These are phyloP conservation scores for Microtus californicus DNA, from an alignment of 2,797 vertebrate species.

Conservation along the genomic window DNA sequence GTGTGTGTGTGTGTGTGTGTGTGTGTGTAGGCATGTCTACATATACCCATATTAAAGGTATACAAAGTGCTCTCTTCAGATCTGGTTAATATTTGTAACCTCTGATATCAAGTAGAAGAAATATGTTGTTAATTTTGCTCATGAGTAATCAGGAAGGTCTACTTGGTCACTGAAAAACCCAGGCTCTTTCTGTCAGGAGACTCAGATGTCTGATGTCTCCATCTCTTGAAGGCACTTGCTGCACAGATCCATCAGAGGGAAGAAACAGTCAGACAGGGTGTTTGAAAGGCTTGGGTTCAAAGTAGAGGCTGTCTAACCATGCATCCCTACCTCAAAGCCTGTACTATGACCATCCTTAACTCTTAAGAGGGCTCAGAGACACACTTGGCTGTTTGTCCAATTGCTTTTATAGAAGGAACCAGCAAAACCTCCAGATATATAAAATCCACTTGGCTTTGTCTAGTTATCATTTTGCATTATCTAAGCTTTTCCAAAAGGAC, in stretches of 20 bases:
- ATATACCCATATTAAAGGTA: rapidly evolving
- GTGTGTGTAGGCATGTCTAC: rapidly evolving
- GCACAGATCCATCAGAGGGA: not conserved
- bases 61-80: not conserved
- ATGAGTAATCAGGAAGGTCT: not conserved
- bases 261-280: not conserved
- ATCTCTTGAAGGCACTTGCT: not conserved
- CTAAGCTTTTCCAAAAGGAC: not conserved
- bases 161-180: not conserved
- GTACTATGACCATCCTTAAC: rapidly evolving
- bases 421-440: not conserved
- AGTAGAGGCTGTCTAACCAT: not conserved
- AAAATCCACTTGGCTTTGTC: not conserved
- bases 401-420: not conserved
- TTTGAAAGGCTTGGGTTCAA: not conserved
- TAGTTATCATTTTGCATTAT: not conserved
- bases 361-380: not conserved
- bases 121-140: not conserved
- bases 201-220: not conserved
- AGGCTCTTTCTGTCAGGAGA: not conserved
- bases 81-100: not conserved
- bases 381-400: not conserved
- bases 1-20: not conserved
- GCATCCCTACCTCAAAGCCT: not conserved
- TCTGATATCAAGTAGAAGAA: not conserved